These are phyloP conservation scores for Smutsia gigantea DNA, from an alignment of 2,797 vertebrate species.

Conservation along the genomic window DNA sequence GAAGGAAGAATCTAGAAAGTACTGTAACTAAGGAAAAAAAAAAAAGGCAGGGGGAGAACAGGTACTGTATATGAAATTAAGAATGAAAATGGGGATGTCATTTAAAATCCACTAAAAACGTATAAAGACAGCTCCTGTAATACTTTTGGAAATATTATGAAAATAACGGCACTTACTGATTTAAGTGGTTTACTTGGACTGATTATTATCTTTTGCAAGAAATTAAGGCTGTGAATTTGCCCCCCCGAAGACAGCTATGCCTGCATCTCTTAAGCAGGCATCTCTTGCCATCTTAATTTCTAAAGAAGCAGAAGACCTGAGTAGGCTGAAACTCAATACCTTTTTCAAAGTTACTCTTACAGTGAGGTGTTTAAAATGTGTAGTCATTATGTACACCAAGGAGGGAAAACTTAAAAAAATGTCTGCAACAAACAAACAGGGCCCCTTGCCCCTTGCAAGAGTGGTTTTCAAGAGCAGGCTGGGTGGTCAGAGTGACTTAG, in stretches of 20 bases:
- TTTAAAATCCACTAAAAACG: not conserved
- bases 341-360: not conserved
- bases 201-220: not conserved
- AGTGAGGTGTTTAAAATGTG: not conserved
- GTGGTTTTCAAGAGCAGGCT: not conserved
- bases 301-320: not conserved
- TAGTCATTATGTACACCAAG: not conserved
- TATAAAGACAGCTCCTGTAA: not conserved
- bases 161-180: not conserved
- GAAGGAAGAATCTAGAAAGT: not conserved
- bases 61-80: not conserved
- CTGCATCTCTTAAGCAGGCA: not conserved
- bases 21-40: not conserved
- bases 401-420: not conserved
- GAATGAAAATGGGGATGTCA: not conserved
- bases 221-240: not conserved
- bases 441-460: not conserved
- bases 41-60: not conserved
- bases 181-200: constrained; percentile 6
- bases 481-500: not conserved
- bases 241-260: not conserved
- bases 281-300: not conserved
- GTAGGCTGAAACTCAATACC: not conserved
- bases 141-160: not conserved
- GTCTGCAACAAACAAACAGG: not conserved